Base-by-base conservation (phyloP, 2,888 invertebrate species). In the Trisateles emortualis region DNA sequence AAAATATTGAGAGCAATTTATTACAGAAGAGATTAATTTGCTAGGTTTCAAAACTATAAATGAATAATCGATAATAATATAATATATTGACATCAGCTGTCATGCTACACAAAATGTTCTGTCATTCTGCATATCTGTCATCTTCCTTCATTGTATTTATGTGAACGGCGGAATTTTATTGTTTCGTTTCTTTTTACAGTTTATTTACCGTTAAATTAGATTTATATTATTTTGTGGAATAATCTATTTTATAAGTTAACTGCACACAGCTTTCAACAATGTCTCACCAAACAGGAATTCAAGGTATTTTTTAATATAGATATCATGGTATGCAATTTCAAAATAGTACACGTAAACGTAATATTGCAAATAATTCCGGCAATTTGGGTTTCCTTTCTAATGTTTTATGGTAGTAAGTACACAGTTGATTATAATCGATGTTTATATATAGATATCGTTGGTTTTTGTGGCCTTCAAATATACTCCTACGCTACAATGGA, bases 271-370 rank as follows among this genome's bases (percentile, higher is more conserved):
- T 49, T 33, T 44, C 40, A 42, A 93, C 76, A 83, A 97, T 97
- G 97, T 97, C 97, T 81, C 97, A 97, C 84, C 97, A 97, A 94
- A 97, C 97, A 11, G 97, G 97, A 83, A 97, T 98, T 69, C 96
- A 95, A 95, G 97, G 97, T 97, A 93, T 70, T 59, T 17, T 40
- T 35, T 30, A 52, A 48, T 57, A 67, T 64, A 63, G 52, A 65
- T 72, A 64, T 52, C 45, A 58, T 22, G 3, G n/a, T 30, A 48
- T 11, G 16, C n/a, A 35, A 45, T 50, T 58, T 52, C 38, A 64
- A 50, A 60, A 65, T 49, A 66, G 54, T 36, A 52, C 57, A 72
- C 64, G 64, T 62, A 64, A 16, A n/a, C n/a, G 3, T 52, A 53
- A n/a, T n/a, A n/a, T n/a, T 29, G 57, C 13, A 38, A 49, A 50